Percentiles rank a stretch among this genome's conserved stretches.
These are phyloP conservation scores for Steinernema feltiae DNA, from an alignment of 1,140 invertebrate genomes.

Conservation along the genomic window DNA sequence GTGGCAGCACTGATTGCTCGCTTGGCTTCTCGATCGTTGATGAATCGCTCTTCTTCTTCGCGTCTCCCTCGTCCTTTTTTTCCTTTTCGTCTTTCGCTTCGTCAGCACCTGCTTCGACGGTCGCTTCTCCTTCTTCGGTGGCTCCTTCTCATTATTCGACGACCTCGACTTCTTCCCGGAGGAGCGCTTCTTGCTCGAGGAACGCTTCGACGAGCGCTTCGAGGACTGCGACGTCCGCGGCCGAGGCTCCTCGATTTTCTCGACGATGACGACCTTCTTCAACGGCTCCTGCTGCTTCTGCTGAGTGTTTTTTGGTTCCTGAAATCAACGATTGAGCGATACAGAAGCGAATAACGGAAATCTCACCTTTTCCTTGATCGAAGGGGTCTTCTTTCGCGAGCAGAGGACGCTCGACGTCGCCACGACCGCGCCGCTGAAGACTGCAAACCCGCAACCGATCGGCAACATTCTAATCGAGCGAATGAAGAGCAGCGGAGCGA, in stretches of 20 bases:
- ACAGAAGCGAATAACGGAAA: not conserved
- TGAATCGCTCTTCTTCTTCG: not conserved
- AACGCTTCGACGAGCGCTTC: not conserved
- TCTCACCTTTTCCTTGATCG: not conserved
- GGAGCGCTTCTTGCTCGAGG: not conserved
- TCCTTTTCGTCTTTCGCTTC: too few relatives aligned
- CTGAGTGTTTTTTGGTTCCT: not conserved
- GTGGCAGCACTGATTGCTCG: not conserved
- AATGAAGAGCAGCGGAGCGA: too few relatives aligned
- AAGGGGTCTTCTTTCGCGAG: not conserved
- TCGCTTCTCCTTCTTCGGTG: not conserved
- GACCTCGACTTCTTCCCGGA: not conserved
- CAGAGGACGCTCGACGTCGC: not conserved
- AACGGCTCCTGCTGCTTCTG: too few relatives aligned
- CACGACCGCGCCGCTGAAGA: not conserved
- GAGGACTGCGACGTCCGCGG: too few relatives aligned
- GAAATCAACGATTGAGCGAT: not conserved
- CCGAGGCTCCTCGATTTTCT: not conserved
- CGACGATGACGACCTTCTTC: too few relatives aligned
- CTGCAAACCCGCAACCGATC: not conserved
- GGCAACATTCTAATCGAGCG: too few relatives aligned
- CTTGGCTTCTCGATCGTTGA: not conserved
- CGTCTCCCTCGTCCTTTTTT: not conserved
- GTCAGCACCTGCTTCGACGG: too few relatives aligned
- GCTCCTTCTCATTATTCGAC: not conserved